Conservation (phyloP, 2,113 vertebrate genomes). For the Tricholaema leucomelas region DNA sequence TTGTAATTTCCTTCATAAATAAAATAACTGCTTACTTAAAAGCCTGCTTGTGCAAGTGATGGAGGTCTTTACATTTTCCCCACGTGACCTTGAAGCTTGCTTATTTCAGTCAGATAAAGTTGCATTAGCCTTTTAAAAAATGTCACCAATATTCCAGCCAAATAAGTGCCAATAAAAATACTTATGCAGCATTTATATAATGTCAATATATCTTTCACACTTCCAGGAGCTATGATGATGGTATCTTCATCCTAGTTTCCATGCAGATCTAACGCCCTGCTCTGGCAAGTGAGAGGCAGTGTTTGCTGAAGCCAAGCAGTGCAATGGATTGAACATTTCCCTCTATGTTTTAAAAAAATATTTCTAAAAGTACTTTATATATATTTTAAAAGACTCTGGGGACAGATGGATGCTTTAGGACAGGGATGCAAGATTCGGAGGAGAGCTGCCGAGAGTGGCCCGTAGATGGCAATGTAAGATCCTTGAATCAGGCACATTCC, state of each 20-base stretch:
- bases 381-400: accelerated
- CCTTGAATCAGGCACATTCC: not conserved
- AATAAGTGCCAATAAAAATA: not conserved
- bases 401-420: accelerated
- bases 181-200: not conserved
- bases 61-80: not conserved
- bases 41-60: not conserved
- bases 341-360: not conserved
- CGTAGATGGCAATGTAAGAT: constrained; percentile 56
- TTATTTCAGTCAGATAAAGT: not conserved
- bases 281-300: not conserved
- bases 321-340: not conserved
- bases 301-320: not conserved
- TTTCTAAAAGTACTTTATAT: accelerated
- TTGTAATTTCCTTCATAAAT: not conserved
- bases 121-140: not conserved
- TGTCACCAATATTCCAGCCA: not conserved
- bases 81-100: not conserved
- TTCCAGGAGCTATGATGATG: not conserved
- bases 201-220: not conserved
- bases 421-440: accelerated
- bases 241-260: accelerated
- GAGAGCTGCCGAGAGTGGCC: not conserved
- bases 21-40: not conserved
- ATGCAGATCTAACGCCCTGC: not conserved